Percentiles rank a stretch among this genome's conserved stretches.
Conservation (phyloP, 30 jellyfish, hydroid and myxozoan genomes). For the Hydra vulgaris region DNA sequence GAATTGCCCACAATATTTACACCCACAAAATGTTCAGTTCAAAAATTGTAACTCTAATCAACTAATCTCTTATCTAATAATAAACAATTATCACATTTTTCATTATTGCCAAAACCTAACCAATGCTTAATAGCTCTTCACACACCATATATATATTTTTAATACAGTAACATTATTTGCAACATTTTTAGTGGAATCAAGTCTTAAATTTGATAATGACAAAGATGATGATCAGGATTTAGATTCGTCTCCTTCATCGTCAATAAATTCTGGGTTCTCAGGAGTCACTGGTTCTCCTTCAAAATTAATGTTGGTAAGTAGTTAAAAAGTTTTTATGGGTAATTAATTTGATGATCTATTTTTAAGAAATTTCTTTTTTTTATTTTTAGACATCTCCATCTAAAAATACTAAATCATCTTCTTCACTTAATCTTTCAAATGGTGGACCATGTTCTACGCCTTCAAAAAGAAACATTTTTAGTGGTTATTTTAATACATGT, state of each 20-base stretch:
- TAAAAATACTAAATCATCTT: slow-evolving; percentile 23
- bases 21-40: too few relatives aligned
- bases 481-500: slow-evolving; percentile 2
- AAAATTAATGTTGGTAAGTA: slow-evolving; percentile 36
- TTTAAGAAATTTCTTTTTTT: background rate
- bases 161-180: too few relatives aligned
- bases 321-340: background rate
- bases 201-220: slow-evolving; percentile 27
- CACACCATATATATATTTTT: too few relatives aligned
- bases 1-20: too few relatives aligned
- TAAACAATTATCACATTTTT: too few relatives aligned
- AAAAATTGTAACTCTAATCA: too few relatives aligned
- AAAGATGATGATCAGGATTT: slow-evolving; percentile 69
- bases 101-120: too few relatives aligned
- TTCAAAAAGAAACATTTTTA: slow-evolving; percentile 14
- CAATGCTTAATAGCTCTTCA: too few relatives aligned
- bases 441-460: slow-evolving; percentile 5
- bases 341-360: too few relatives aligned
- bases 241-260: slow-evolving; percentile 81
- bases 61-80: too few relatives aligned
- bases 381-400: slow-evolving; percentile 13
- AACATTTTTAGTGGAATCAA: slow-evolving; percentile 3
- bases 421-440: background rate
- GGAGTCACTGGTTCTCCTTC: slow-evolving; percentile 59
- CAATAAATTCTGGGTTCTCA: slow-evolving; percentile 62